Base-by-base conservation (phyloP, 2,113 vertebrate species). In the Morone chrysops region DNA sequence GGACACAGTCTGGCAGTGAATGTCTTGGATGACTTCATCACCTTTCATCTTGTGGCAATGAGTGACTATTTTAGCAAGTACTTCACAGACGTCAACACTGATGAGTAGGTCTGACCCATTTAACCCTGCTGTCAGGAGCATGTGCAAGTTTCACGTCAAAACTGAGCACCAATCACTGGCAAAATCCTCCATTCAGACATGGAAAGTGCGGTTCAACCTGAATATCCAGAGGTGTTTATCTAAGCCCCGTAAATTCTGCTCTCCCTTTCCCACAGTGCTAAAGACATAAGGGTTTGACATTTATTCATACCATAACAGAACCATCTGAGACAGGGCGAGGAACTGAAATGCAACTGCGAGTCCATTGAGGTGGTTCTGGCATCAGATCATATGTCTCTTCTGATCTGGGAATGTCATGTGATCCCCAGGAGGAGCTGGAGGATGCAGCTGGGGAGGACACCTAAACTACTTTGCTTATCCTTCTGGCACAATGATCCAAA, bases 51-150 rank as follows among this genome's bases (percentile, higher is more conserved):
- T 79, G 48, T 60, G 80, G 76, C 73, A 90, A 45, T 41, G 73
- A 86, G 63, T 80, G 74, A 81, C 41, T 79, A 68, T 63, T 83
- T 89, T 68, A 78, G 82, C 87, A 76, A 81, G 80, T 83, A 89
- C 86, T 83, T 80, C 75, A 78, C 60, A 81, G 83, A 87, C 82
- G 74, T 93, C 82, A 89, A 82, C 74, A 22, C 74, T 18, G 86
- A 88, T 87, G 90, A 92, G 84, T 69, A 47, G 62, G 75, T 61
- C 45, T 73, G 73, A 85, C 63, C 77, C 68, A 71, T 83, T 85
- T 81, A 86, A 71, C 54, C 68, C 57, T 60, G 66, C 67, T 54
- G 72, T 72, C 53, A 60, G 43, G 25, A 86, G 48, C 81, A 69
- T 1, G 41, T 59, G 77, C 48, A 66, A 60, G 51, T n/a, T 45